A percentile compares a stretch with the other conserved stretches of the same genome.
These are phyloP conservation scores for Lithosia quadra DNA, from an alignment of 2,888 invertebrate genomes.

Conservation along the genomic window DNA sequence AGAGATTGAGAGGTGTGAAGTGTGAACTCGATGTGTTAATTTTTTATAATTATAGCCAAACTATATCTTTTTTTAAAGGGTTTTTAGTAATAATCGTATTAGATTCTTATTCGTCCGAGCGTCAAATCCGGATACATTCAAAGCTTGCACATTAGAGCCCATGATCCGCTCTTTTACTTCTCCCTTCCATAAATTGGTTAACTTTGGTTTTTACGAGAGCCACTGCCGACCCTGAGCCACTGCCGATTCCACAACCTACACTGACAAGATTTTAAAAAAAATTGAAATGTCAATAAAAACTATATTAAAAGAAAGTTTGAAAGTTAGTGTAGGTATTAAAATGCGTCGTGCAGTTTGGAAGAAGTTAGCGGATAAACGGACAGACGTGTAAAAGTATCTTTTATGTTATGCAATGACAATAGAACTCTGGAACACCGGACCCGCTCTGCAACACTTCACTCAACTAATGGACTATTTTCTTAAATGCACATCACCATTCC, in stretches of 20 bases:
- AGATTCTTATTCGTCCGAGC: neutral
- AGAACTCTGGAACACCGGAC: neutral
- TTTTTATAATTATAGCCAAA: neutral
- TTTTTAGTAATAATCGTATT: neutral
- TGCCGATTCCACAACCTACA: no score
- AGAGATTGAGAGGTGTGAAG: neutral
- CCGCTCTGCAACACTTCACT: neutral
- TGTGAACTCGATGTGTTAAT: neutral
- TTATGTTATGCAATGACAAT: neutral
- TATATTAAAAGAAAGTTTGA: no score
- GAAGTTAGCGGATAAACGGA: neutral
- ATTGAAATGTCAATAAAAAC: no score
- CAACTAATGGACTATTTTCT: constrained; percentile 11
- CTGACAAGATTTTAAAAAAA: no score
- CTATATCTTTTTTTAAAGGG: no score
- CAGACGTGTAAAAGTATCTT: neutral
- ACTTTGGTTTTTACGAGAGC: neutral
- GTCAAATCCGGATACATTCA: neutral
- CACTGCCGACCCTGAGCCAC: neutral
- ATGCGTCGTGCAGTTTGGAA: no score
- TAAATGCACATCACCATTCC: constrained; percentile 5
- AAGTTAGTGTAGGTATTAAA: no score
- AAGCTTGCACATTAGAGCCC: neutral
- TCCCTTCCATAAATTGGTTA: neutral
- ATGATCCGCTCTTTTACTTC: no score